phyloP scores from a whole-genome alignment of 2,797 vertebrate species.

The Pelobates cultripes region DNA sequence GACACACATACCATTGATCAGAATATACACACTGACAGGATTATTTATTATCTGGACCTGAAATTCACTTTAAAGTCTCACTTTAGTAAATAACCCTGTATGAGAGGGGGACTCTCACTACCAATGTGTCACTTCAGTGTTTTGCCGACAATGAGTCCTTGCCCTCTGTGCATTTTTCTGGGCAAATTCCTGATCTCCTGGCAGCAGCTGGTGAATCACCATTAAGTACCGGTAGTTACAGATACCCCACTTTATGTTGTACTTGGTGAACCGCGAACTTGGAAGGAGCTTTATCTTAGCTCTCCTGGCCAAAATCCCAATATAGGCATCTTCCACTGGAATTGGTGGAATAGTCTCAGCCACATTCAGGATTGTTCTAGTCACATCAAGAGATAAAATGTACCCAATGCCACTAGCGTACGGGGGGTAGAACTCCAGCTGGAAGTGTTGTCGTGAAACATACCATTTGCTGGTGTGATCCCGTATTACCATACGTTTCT shows the following conservation, averaged over 20 bases:
- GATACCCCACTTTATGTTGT: constrained; percentile 37
- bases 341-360: accelerated
- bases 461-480: constrained; percentile 51
- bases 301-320: constrained; percentile 33
- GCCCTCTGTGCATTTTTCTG: constrained; percentile 63
- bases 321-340: constrained; percentile 45
- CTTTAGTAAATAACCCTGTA: too few species aligned
- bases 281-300: background rate
- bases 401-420: background rate
- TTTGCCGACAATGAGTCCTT: constrained; percentile 56
- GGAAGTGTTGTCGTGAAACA: constrained; percentile 8
- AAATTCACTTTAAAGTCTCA: too few species aligned
- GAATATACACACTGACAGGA: too few species aligned
- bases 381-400: constrained; percentile 15
- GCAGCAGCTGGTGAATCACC: constrained; percentile 65
- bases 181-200: constrained; percentile 56
- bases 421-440: accelerated
- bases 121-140: constrained; percentile 48
- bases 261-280: constrained; percentile 58
- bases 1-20: too few species aligned
- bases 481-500: constrained; percentile 28
- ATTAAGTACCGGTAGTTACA: constrained; percentile 62
- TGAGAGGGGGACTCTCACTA: too few species aligned
- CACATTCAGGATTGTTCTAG: constrained; percentile 5
- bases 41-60: too few species aligned